A percentile compares a stretch with the other conserved stretches of the same genome.
Conservation (phyloP, 2,797 vertebrate genomes). For the Cichlasoma orientale region DNA sequence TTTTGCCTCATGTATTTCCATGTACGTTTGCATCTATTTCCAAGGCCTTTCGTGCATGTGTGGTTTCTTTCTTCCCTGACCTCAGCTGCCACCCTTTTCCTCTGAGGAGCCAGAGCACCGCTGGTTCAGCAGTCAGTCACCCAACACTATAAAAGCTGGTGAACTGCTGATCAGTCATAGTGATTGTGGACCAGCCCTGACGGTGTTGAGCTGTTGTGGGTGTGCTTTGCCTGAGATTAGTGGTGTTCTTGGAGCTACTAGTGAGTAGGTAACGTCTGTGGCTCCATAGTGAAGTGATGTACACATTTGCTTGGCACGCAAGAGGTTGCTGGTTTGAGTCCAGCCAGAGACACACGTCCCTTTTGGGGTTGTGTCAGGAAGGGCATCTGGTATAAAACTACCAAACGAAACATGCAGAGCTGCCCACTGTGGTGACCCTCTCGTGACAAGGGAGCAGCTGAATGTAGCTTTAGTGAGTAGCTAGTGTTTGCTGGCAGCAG, state of each 20-base stretch:
- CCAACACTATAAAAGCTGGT: neutral
- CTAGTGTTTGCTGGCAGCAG: neutral
- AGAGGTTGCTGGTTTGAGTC: neutral
- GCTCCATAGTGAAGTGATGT: neutral
- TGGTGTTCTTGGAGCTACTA: neutral
- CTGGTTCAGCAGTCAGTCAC: neutral
- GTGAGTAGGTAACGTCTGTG: neutral
- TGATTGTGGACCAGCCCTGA: no score
- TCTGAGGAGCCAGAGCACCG: neutral
- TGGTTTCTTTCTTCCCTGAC: neutral
- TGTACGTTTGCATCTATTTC: neutral
- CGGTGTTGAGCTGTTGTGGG: no score
- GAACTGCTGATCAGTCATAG: no score
- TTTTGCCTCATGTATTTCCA: no score
- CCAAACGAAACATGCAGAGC: neutral
- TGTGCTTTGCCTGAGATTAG: no score
- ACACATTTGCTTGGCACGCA: neutral
- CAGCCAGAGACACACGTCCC: no score
- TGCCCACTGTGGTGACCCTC: neutral
- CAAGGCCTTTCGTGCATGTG: neutral
- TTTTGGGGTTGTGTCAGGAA: no score
- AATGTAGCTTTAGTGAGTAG: neutral
- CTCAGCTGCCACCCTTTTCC: neutral
- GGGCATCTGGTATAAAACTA: no score
- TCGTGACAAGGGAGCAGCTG: fast-evolving